Evolutionary conservation across 2,888 invertebrate species (phyloP).

Genomic region (Scaptomyza parva): DNA sequence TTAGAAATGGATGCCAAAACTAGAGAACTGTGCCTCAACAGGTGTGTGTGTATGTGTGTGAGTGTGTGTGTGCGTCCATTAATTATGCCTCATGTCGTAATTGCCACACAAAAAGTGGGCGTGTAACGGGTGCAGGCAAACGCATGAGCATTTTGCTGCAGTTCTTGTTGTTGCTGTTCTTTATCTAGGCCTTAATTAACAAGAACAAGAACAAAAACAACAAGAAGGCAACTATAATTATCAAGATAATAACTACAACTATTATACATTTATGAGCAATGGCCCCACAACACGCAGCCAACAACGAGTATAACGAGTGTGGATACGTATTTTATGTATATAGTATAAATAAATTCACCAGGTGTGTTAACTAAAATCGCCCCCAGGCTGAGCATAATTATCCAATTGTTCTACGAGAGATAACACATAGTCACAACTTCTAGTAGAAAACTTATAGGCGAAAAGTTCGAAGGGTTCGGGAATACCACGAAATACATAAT

Average conservation of each 20-base stretch:
- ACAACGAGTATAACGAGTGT: slow-evolving; percentile 2
- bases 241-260: slow-evolving; percentile 66
- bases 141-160: slow-evolving; percentile 60
- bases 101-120: slow-evolving; percentile 36
- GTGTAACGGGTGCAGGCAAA: slow-evolving; percentile 36
- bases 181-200: slow-evolving; percentile 59
- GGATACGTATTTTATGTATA: background rate
- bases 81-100: slow-evolving; percentile 47
- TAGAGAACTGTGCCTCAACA: slow-evolving; percentile 28
- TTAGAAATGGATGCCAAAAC: slow-evolving; percentile 54
- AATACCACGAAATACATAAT: background rate
- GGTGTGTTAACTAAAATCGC: slow-evolving; percentile 11
- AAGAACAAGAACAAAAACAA: slow-evolving; percentile 5
- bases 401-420: slow-evolving; percentile 33
- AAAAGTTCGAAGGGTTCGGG: too few relatives aligned
- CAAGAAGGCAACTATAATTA: slow-evolving; percentile 59
- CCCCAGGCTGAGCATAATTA: slow-evolving; percentile 37
- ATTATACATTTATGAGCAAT: slow-evolving; percentile 52
- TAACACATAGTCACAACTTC: slow-evolving; percentile 1
- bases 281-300: slow-evolving; percentile 52
- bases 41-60: slow-evolving; percentile 31
- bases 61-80: slow-evolving; percentile 22
- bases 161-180: background rate
- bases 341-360: background rate
- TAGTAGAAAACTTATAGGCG: background rate